phyloP scores from a whole-genome alignment of 1,140 invertebrate genomes.

The Pachypsylla venusta region DNA sequence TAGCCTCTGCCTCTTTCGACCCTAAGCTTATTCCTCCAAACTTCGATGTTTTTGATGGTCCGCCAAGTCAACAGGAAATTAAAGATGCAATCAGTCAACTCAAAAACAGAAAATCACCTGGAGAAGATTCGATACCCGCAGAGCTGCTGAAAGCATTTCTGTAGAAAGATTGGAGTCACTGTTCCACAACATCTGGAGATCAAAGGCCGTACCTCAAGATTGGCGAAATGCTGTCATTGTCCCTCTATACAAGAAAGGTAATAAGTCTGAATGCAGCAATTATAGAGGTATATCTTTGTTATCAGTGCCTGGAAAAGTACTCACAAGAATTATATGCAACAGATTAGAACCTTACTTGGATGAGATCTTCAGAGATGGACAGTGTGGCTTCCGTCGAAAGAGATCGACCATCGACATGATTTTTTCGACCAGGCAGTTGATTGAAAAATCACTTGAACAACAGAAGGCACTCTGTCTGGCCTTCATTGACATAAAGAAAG shows the following conservation, averaged over 20 bases:
- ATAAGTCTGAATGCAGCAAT: slow-evolving; percentile 21
- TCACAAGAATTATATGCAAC: background rate
- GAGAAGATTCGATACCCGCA: background rate
- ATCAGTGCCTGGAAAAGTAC: slow-evolving; percentile 12
- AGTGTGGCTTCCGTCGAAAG: background rate
- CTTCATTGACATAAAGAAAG: slow-evolving; percentile 14
- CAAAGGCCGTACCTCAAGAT: slow-evolving; percentile 19
- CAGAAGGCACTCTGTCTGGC: slow-evolving; percentile 4
- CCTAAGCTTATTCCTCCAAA: background rate
- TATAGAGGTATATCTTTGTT: too few relatives aligned
- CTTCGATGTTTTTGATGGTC: background rate
- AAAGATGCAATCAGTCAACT: background rate
- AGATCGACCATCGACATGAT: slow-evolving; percentile 4
- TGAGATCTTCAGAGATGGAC: background rate
- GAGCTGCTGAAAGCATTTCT: background rate
- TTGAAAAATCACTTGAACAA: slow-evolving; percentile 9
- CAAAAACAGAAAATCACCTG: background rate
- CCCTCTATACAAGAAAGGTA: slow-evolving; percentile 25
- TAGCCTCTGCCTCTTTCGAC: too few relatives aligned
- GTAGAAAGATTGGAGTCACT: too few relatives aligned
- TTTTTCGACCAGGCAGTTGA: slow-evolving; percentile 1
- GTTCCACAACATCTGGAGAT: background rate
- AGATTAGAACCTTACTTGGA: background rate
- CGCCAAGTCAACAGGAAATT: background rate
- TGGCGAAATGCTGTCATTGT: slow-evolving; percentile 21